Percentiles rank a stretch among this genome's conserved stretches.
These are phyloP conservation scores for Chroicocephalus ridibundus DNA, from an alignment of 2,113 vertebrate genomes.

Conservation along the genomic window DNA sequence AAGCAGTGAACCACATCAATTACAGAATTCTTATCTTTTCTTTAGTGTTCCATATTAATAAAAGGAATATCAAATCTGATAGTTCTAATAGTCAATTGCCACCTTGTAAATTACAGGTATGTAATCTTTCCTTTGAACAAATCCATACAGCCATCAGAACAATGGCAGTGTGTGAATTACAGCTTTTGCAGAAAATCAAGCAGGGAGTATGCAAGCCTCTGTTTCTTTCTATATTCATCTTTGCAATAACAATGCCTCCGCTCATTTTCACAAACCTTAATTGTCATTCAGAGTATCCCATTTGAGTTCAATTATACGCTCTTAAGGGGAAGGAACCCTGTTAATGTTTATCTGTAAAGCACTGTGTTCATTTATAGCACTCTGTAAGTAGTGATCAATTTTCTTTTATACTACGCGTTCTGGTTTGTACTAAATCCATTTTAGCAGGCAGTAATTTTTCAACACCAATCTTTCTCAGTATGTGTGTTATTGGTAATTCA, in stretches of 20 bases:
- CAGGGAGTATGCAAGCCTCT: not conserved
- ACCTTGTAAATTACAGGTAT: conserved; percentile 35
- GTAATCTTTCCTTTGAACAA: conserved; percentile 39
- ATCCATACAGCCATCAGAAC: not conserved
- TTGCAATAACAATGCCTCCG: conserved; percentile 40
- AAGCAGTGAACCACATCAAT: not conserved
- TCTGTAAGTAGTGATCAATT: conserved; percentile 49
- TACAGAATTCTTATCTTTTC: conserved; percentile 12
- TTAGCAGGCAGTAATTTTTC: conserved; percentile 56
- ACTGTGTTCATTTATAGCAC: conserved; percentile 53
- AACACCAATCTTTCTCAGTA: conserved; percentile 13
- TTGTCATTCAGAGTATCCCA: conserved; percentile 33
- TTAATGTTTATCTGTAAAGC: conserved; percentile 55
- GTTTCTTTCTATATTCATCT: conserved; percentile 25
- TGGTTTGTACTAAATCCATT: conserved; percentile 43
- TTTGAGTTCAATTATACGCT: conserved; percentile 54
- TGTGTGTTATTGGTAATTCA: conserved; percentile 34
- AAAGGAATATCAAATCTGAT: conserved; percentile 22
- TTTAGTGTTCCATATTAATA: conserved; percentile 22
- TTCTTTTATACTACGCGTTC: conserved; percentile 22
- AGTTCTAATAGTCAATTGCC: not conserved
- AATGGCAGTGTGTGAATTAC: conserved; percentile 15
- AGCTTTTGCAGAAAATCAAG: conserved; percentile 11
- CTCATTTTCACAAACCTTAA: conserved; percentile 52
- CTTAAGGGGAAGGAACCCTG: conserved; percentile 53